Percentiles rank a stretch among this genome's conserved stretches.
Evolutionary conservation across 2,797 vertebrate genomes (phyloP).

Genomic region (Uromys caudimaculatus): DNA sequence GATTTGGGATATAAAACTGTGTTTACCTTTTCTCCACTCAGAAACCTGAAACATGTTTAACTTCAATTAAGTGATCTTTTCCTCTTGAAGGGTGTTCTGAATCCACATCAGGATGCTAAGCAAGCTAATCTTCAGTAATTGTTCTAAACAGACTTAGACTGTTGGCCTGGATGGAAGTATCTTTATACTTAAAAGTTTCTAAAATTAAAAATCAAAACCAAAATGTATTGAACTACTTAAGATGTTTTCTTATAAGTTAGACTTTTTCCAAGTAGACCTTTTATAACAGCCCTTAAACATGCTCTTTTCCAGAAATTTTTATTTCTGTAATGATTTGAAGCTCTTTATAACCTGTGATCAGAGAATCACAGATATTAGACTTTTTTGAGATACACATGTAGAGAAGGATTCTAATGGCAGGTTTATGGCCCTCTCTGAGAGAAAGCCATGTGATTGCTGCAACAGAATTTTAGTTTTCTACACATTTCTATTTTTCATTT

Average conservation of each 20-base stretch:
- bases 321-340: slow-evolving; percentile 34
- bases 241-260: not conserved
- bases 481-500: not conserved
- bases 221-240: slow-evolving; percentile 23
- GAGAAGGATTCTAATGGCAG: not conserved
- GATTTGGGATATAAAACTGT: slow-evolving; percentile 63
- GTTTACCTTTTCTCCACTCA: slow-evolving; percentile 53
- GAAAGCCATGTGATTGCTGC: not conserved
- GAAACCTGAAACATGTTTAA: slow-evolving; percentile 51
- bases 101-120: not conserved
- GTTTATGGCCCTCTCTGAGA: not conserved
- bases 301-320: not conserved
- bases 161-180: not conserved
- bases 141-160: not conserved
- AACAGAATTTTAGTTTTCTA: not conserved
- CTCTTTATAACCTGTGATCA: slow-evolving; percentile 45
- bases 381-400: not conserved
- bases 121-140: not conserved
- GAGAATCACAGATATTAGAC: not conserved
- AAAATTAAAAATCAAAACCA: not conserved
- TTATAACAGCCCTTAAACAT: not conserved
- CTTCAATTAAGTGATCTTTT: slow-evolving; percentile 58
- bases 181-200: not conserved
- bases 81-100: not conserved
- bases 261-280: slow-evolving; percentile 10